Evolutionary conservation across 1,140 invertebrate genomes (phyloP).

Genomic region (Trichomalopsis sarcophagae): DNA sequence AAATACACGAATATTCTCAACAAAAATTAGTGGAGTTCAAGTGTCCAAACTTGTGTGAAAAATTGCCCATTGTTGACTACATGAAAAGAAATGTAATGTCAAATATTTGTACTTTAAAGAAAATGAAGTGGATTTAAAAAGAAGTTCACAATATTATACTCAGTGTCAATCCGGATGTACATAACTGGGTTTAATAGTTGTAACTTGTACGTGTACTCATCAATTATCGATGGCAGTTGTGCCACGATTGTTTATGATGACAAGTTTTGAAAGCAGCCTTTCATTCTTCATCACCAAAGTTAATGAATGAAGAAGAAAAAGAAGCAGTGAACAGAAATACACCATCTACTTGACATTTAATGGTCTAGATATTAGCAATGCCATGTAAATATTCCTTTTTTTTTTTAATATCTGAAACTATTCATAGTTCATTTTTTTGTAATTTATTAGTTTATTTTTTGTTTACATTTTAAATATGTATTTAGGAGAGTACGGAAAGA

Average conservation of each 20-base stretch:
- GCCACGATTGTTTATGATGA: slow-evolving; percentile 55
- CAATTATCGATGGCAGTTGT: slow-evolving; percentile 53
- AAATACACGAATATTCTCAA: background rate
- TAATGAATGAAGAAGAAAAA: background rate
- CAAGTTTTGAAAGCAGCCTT: slow-evolving; percentile 54
- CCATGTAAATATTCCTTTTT: background rate
- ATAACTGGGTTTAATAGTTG: slow-evolving; percentile 54
- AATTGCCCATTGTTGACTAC: slow-evolving; percentile 47
- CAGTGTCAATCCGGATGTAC: slow-evolving; percentile 61
- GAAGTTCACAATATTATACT: slow-evolving; percentile 55
- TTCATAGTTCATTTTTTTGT: background rate
- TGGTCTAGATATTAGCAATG: background rate
- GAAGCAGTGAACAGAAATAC: background rate
- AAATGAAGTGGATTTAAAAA: background rate
- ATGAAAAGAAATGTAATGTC: background rate
- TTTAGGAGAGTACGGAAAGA: background rate
- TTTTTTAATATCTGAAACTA: too few relatives aligned
- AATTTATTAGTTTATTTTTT: background rate
- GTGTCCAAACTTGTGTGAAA: slow-evolving; percentile 56
- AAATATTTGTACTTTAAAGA: background rate
- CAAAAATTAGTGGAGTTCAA: slow-evolving; percentile 57
- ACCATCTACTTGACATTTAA: background rate
- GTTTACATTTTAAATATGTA: background rate
- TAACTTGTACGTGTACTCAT: slow-evolving; percentile 59
- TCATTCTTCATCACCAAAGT: slow-evolving; percentile 48